Evolutionary conservation across 2,797 vertebrate genomes (phyloP).

Genomic region (Poeciliopsis presidionis): DNA sequence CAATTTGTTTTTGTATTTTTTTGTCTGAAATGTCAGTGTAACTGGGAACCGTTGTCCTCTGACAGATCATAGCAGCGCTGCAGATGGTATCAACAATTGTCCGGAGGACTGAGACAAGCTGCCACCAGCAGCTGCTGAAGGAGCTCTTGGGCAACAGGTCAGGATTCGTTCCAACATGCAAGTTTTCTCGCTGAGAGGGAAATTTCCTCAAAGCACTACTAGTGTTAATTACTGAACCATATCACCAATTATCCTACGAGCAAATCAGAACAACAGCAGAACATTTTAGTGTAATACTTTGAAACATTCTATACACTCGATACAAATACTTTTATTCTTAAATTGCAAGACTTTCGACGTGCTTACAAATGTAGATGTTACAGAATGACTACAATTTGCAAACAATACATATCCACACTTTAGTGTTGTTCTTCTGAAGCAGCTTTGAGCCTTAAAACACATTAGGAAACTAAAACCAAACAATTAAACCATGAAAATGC

Average conservation of each 20-base stretch:
- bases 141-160: neutral
- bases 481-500: neutral
- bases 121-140: neutral
- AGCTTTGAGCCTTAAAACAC: neutral
- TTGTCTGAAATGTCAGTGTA: neutral
- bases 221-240: neutral
- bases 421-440: neutral
- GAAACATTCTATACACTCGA: neutral
- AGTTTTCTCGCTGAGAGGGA: neutral
- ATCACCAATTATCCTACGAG: neutral
- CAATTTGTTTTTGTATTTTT: neutral
- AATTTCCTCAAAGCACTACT: neutral
- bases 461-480: neutral
- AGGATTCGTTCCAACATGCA: conserved; percentile 7
- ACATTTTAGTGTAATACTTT: neutral
- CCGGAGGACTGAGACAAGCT: conserved; percentile 1
- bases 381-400: neutral
- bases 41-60: neutral
- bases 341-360: neutral
- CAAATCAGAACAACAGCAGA: neutral
- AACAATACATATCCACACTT: neutral
- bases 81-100: neutral
- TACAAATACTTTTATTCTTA: neutral
- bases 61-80: conserved; percentile 1
- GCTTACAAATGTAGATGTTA: neutral